Evolutionary conservation across 2,888 invertebrate species (phyloP).

Genomic region (Dione vanillae): DNA sequence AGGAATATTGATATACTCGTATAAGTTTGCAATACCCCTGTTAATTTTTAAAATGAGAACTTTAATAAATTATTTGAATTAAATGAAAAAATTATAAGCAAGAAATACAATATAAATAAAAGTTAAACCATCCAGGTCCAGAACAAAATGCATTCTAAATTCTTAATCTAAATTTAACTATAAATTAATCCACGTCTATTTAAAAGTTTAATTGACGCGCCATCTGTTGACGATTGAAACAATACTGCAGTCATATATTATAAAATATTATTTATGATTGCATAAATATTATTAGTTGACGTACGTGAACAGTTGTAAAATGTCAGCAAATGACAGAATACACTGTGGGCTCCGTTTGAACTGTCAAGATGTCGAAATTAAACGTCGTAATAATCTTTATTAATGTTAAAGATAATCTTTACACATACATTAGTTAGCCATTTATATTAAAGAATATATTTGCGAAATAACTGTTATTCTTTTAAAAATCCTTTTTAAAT

Average conservation of each 20-base stretch:
- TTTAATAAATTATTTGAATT: too few species aligned
- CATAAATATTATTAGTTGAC: neutral
- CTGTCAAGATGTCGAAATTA: neutral
- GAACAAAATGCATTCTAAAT: neutral
- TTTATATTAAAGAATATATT: too few species aligned
- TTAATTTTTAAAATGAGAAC: too few species aligned
- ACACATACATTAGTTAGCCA: too few species aligned
- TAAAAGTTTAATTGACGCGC: slow-evolving; percentile 32
- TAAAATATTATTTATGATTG: too few species aligned
- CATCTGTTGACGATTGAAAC: slow-evolving; percentile 28
- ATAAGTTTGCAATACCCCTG: too few species aligned
- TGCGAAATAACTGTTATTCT: too few species aligned
- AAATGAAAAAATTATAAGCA: too few species aligned
- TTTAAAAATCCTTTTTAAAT: too few species aligned
- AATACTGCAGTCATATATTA: slow-evolving; percentile 22
- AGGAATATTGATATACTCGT: too few species aligned
- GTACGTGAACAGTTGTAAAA: neutral
- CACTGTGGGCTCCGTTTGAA: neutral
- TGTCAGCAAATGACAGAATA: neutral
- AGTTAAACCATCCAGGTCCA: neutral
- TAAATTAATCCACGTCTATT: slow-evolving; percentile 23
- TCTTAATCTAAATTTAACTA: slow-evolving; percentile 22
- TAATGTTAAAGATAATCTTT: too few species aligned
- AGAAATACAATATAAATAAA: neutral
- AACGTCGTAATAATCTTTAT: too few species aligned